Base-by-base conservation (phyloP, 2,113 vertebrate genomes). In the Polypterus bichir region DNA sequence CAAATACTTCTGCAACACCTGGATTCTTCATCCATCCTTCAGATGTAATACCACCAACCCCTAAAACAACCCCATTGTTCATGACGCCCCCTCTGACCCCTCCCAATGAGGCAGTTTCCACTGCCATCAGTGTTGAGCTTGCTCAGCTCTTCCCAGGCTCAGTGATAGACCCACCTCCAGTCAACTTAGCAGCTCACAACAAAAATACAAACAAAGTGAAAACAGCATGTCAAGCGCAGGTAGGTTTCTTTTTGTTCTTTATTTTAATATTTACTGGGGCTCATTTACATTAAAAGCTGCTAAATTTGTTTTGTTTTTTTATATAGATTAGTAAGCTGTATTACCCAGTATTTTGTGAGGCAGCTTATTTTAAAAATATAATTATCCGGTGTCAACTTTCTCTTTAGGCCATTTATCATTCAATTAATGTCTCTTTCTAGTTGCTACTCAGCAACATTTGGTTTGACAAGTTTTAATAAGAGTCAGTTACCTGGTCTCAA, bases 11-110 rank as follows among this genome's bases (percentile, higher is more conserved):
- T 59, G 86, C 89, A 1, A 90, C 92, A 10, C 94, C 94, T 3
- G 93, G 94, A 66, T 99, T 98, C 81, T 98, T 97, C 80, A 97
- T 97, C 67, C 94, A 99, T 76, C 94, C 94, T 54, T 97, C 93
- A 7, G 96, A 99, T 56, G 95, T 98, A 71, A 97, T 98, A 80
- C 96, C 96, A 4, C 95, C 96, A 2, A 99, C 96, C 51, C 96
- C 96, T 57, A 99, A 99, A 83, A 99, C 96, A 70, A 99, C 96
- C 3, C 95, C 96, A 11, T 87, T 99, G 4, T 99, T 99, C 77
- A 99, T 99, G 96, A 99, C 96, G 59, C 95, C 96, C 7, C 96
- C 96, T 63, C 89, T 99, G 60, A 99, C 96, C 0, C 96, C 96
- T 1, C 96, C 96, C 59, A 99, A 98, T 47, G 96, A 99, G 79